Percentiles rank a stretch among this genome's conserved stretches.
Evolutionary conservation across 1,140 invertebrate genomes (phyloP).

Genomic region (Catajapyx aquilonaris): DNA sequence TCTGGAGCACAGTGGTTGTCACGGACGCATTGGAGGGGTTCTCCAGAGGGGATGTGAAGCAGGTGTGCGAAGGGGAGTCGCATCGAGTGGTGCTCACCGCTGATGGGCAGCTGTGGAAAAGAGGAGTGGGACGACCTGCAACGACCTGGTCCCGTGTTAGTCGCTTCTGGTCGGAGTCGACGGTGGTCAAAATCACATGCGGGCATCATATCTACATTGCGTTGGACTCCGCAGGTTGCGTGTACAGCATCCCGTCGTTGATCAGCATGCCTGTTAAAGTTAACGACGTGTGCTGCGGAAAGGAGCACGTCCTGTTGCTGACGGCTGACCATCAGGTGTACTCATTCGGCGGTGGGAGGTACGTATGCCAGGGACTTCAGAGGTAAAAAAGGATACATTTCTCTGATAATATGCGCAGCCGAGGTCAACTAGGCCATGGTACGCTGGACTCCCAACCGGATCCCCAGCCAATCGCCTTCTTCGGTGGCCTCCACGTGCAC

Average conservation of each 20-base stretch:
- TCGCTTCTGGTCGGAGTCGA: no score
- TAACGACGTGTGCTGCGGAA: conserved; percentile 44
- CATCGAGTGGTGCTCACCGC: no score
- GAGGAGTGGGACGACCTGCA: no score
- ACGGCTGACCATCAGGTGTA: conserved; percentile 48
- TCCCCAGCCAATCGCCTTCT: conserved; percentile 40
- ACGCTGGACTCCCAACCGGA: conserved; percentile 33
- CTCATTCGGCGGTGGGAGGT: conserved; percentile 62
- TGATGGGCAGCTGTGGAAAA: no score
- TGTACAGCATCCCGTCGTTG: conserved; percentile 6
- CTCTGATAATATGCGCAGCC: conserved; percentile 26
- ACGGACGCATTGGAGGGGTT: no score
- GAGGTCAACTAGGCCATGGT: conserved; percentile 64
- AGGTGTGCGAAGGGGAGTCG: no score
- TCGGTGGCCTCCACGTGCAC: conserved; percentile 42
- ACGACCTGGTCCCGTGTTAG: no score
- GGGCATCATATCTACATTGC: no score
- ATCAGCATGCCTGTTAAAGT: conserved; percentile 20
- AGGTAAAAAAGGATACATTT: conserved; percentile 3
- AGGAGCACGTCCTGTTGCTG: conserved; percentile 53
- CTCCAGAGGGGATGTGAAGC: no score
- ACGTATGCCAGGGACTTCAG: conserved; percentile 14
- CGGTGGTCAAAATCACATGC: no score
- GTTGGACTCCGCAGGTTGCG: no score
- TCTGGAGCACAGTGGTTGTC: no score